A percentile compares a stretch with the other conserved stretches of the same genome.
These are phyloP conservation scores for Gymnoscopelus microlampas DNA, from an alignment of 2,797 vertebrate genomes.

Conservation along the genomic window DNA sequence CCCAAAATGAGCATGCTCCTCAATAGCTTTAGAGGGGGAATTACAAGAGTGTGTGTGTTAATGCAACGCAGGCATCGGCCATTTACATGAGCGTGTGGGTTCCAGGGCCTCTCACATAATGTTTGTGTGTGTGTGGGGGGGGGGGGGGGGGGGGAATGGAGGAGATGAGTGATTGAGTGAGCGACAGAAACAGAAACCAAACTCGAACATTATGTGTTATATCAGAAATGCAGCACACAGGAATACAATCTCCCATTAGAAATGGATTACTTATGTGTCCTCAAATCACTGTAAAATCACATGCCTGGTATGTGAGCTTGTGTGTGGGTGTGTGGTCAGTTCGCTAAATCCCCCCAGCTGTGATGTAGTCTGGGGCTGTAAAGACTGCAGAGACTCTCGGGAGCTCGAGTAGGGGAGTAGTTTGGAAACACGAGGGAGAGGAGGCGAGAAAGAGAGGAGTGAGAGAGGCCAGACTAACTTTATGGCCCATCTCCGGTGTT, in stretches of 20 bases:
- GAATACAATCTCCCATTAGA: too few species aligned
- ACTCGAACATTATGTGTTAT: slow-evolving; percentile 47
- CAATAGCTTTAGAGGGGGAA: slow-evolving; percentile 69
- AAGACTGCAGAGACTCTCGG: not conserved
- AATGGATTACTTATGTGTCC: too few species aligned
- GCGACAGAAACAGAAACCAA: slow-evolving; percentile 47
- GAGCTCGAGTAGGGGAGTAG: not conserved
- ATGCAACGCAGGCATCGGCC: slow-evolving; percentile 78
- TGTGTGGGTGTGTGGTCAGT: not conserved
- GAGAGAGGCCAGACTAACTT: slow-evolving; percentile 1
- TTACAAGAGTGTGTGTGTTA: slow-evolving; percentile 77
- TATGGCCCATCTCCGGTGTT: slow-evolving; percentile 11
- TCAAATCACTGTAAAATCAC: too few species aligned
- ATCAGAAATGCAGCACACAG: not conserved
- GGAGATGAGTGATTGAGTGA: slow-evolving; percentile 51
- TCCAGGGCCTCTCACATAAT: slow-evolving; percentile 69
- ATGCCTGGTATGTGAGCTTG: not conserved
- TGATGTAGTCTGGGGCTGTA: not conserved
- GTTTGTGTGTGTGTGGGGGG: slow-evolving; percentile 37
- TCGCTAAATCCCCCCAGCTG: not conserved
- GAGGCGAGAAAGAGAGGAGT: slow-evolving; percentile 1
- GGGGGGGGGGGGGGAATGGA: not conserved
- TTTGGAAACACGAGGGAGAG: not conserved
- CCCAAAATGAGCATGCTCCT: slow-evolving; percentile 67
- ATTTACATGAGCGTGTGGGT: slow-evolving; percentile 76